A percentile compares a stretch with the other conserved stretches of the same genome.
phyloP scores from a whole-genome alignment of 2,113 vertebrate genomes.

The Grammomys dolichurus region DNA sequence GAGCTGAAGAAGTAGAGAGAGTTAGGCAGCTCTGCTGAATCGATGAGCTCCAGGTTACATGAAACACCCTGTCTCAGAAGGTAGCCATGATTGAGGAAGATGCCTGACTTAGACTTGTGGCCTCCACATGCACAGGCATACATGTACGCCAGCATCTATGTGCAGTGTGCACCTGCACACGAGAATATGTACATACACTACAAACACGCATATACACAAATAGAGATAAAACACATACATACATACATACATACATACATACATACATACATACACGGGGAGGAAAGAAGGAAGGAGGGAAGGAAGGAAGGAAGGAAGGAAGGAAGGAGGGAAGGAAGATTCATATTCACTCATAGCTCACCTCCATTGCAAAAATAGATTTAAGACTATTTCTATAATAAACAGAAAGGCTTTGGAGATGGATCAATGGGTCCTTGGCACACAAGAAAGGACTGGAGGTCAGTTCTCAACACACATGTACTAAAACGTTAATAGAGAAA shows the following conservation, averaged over 20 bases:
- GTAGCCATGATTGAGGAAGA: not conserved
- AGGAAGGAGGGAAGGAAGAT: too few species aligned
- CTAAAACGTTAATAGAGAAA: not conserved
- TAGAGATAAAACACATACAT: not conserved
- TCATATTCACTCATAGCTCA: not conserved
- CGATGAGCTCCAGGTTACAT: not conserved
- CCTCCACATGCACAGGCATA: not conserved
- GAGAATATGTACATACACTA: not conserved
- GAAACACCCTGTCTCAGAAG: not conserved
- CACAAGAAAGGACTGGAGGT: not conserved
- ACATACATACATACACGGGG: not conserved
- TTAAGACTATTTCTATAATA: not conserved
- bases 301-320: too few species aligned
- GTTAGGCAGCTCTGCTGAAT: too few species aligned
- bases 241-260: too few species aligned
- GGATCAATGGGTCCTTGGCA: too few species aligned
- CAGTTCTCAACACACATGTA: too few species aligned
- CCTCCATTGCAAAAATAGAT: slow-evolving; percentile 10
- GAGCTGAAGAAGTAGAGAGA: not conserved
- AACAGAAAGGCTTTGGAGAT: not conserved
- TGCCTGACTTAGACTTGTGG: not conserved
- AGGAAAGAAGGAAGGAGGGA: not conserved
- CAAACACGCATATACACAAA: not conserved
- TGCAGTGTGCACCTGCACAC: not conserved
- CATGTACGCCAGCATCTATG: not conserved